Evolutionary conservation across 2,888 invertebrate species (phyloP).

Genomic region (Tanypteryx hageni): DNA sequence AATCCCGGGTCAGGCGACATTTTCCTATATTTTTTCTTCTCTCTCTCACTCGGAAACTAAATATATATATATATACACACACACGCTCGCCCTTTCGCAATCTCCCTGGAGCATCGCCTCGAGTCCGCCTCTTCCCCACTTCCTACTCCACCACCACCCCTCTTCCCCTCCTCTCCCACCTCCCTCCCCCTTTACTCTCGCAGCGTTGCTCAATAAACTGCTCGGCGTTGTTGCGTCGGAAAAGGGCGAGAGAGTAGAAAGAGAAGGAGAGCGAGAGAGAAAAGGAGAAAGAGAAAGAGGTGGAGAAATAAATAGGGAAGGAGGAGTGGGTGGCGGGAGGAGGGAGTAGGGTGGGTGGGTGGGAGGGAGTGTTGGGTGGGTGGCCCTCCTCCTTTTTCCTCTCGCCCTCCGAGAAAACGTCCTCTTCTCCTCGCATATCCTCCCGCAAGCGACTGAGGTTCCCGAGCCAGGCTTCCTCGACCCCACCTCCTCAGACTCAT

Average conservation of each 20-base stretch:
- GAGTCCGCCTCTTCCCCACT: neutral
- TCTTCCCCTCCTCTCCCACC: neutral
- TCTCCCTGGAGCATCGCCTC: too few relatives aligned
- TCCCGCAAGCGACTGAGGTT: conserved; percentile 13
- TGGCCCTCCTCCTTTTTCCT: neutral
- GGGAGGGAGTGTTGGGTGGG: neutral
- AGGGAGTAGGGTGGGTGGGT: too few relatives aligned
- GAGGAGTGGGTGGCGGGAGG: too few relatives aligned
- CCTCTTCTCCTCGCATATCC: neutral
- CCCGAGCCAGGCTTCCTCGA: neutral
- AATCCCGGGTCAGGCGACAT: too few relatives aligned
- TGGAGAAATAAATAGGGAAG: too few relatives aligned
- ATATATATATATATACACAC: too few relatives aligned
- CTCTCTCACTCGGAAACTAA: too few relatives aligned
- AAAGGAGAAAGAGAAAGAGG: too few relatives aligned
- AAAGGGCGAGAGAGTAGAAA: neutral
- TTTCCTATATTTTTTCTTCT: too few relatives aligned
- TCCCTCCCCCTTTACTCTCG: neutral
- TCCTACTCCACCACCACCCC: too few relatives aligned
- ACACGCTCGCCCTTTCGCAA: too few relatives aligned
- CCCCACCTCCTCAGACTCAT: conserved; percentile 13
- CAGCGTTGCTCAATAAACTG: conserved; percentile 6
- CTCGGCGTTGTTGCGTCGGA: neutral
- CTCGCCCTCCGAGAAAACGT: neutral
- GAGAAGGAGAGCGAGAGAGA: too few relatives aligned